Evolutionary conservation across 2,797 vertebrate genomes (phyloP), one percentile per base, ranked within the genome.

Genomic region (Sebastes aleutianus): DNA sequence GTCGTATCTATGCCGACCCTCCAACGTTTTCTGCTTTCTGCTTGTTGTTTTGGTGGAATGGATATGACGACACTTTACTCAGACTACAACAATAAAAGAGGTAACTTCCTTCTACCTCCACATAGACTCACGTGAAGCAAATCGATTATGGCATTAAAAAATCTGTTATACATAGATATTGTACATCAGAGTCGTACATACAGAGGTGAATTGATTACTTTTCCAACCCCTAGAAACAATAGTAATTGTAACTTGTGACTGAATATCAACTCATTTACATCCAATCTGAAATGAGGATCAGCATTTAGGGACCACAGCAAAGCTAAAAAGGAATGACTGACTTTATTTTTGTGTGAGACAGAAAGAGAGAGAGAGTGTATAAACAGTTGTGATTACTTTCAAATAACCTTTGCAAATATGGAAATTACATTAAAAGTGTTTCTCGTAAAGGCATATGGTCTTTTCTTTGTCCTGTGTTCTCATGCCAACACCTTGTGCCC

Each of bases 381-480:
- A 39, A 50, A 16, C 24, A 64, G 56, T 26, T 71, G 18, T 36
- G 58, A 31, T 85, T 69, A 87, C 88, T 87, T 91, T 81, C 61
- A 80, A 80, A 85, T 85, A 87, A 92, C 87, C 90, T 91, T 86
- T 81, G 43, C 56, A 82, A 82, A 75, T 86, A 82, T 78, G 76
- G 63, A 79, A 83, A 76, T 80, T 3, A 26, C 71, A 83, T 83
- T 65, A 75, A 79, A 74, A 79, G 18, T 54, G n/a, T 83, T 84
- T 69, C 39, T 74, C 76, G 26, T 69, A 39, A 75, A 77, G 82
- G 53, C 76, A 85, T 89, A 86, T 88, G 71, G 83, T 63, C 43
- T 63, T 76, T 73, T 76, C 50, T 87, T 69, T 85, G 74, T 87
- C 77, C 63, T 79, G 69, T 80, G 78, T 76, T 83, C 74, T 32